Percentiles rank a stretch among this genome's conserved stretches.
These are phyloP conservation scores for Raja brachyura DNA, from an alignment of 2,113 vertebrate genomes.

Conservation along the genomic window DNA sequence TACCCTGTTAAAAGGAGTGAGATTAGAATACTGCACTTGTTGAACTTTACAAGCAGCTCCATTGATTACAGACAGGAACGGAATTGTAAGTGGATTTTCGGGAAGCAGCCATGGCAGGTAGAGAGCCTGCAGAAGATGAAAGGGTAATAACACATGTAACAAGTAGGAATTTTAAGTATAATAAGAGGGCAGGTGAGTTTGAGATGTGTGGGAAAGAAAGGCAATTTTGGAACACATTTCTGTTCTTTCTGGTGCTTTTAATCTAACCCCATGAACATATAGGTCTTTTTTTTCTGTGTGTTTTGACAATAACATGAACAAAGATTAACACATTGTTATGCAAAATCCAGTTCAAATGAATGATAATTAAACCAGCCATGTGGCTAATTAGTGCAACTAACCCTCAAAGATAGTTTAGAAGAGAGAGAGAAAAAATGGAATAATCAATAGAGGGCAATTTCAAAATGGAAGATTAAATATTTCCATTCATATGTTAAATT, in stretches of 20 bases:
- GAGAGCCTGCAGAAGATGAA: too few species aligned
- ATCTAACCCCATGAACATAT: not conserved
- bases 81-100: not conserved
- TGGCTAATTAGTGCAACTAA: not conserved
- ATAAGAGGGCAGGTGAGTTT: not conserved
- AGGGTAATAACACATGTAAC: too few species aligned
- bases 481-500: too few species aligned
- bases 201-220: not conserved
- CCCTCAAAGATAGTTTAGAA: not conserved
- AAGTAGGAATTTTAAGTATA: not conserved
- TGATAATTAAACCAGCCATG: not conserved
- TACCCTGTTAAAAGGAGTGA: not conserved
- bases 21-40: not conserved
- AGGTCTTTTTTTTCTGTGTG: not conserved
- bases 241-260: not conserved
- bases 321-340: not conserved
- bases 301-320: not conserved
- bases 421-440: not conserved
- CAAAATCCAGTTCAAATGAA: slow-evolving; percentile 5
- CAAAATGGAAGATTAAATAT: not conserved
- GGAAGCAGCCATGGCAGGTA: not conserved
- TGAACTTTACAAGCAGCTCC: too few species aligned
- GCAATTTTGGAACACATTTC: not conserved
- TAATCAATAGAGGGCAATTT: not conserved
- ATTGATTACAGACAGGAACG: not conserved